Evolutionary conservation across 92 coral and sea anemone genomes (phyloP).

Genomic region (Meandrina meandrites): DNA sequence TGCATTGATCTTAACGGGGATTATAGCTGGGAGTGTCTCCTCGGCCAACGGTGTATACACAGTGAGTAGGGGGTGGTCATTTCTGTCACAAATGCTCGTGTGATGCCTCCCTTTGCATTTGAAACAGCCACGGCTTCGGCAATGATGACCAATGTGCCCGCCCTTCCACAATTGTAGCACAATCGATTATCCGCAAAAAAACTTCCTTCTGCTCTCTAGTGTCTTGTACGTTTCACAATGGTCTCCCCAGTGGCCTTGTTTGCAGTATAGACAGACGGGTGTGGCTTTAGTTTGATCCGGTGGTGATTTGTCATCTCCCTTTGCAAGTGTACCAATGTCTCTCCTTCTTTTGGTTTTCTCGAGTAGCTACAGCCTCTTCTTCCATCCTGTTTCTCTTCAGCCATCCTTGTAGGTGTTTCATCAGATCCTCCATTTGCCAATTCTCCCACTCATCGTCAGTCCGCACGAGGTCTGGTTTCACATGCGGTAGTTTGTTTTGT

Average conservation of each 20-base stretch:
- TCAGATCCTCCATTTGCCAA: conserved; percentile 44
- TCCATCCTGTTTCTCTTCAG: conserved; percentile 41
- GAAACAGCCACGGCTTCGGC: conserved; percentile 63
- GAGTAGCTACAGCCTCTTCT: not conserved
- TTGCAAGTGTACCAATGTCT: conserved; percentile 22
- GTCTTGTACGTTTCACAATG: conserved; percentile 20
- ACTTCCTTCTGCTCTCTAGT: conserved; percentile 39
- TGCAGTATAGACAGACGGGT: conserved; percentile 42
- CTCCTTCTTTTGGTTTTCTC: not conserved
- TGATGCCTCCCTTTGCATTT: conserved; percentile 70
- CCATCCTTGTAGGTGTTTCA: conserved; percentile 29
- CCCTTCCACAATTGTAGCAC: conserved; percentile 60
- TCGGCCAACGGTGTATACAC: conserved; percentile 25
- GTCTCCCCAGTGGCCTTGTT: conserved; percentile 49
- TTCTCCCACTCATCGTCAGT: conserved; percentile 60
- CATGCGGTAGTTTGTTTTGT: conserved; percentile 56
- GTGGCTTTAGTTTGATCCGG: not conserved
- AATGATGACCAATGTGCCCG: conserved; percentile 19
- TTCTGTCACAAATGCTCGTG: conserved; percentile 62
- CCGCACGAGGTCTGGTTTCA: conserved; percentile 57
- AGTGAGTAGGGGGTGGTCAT: conserved; percentile 10
- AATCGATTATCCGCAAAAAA: conserved; percentile 51
- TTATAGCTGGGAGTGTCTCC: conserved; percentile 58
- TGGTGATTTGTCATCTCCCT: not conserved
- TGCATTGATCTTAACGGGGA: conserved; percentile 59